A percentile compares a stretch with the other conserved stretches of the same genome.
phyloP scores from a whole-genome alignment of 2,113 vertebrate species.

The Elgaria multicarinata region DNA sequence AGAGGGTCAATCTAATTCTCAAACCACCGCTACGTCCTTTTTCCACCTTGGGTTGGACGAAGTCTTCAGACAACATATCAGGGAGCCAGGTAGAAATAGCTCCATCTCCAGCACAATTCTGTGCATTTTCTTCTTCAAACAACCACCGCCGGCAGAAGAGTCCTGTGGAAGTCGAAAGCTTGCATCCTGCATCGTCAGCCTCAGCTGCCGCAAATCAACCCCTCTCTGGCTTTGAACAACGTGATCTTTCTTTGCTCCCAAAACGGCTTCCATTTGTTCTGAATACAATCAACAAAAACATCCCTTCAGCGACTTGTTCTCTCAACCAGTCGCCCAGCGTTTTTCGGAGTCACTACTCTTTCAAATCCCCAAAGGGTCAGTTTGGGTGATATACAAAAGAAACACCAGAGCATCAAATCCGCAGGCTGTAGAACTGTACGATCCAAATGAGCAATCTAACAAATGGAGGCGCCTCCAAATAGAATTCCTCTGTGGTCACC shows the following conservation, averaged over 20 bases:
- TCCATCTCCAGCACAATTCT: not conserved
- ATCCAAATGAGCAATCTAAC: not conserved
- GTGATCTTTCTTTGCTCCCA: not conserved
- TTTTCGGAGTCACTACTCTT: not conserved
- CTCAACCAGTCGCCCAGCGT: not conserved
- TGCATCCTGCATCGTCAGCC: not conserved
- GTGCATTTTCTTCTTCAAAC: not conserved
- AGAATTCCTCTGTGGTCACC: not conserved
- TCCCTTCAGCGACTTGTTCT: not conserved
- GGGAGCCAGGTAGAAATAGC: not conserved
- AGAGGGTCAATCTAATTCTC: too few species aligned
- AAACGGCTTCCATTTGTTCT: not conserved
- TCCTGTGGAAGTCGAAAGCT: not conserved
- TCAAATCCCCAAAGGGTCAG: not conserved
- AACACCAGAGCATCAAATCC: not conserved
- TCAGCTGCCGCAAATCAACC: not conserved
- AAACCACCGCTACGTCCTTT: not conserved
- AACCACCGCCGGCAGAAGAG: not conserved
- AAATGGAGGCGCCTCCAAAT: not conserved
- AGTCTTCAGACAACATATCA: not conserved
- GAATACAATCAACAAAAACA: not conserved
- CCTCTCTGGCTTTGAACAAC: not conserved
- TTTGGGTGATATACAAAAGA: not conserved
- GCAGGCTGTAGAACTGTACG: not conserved
- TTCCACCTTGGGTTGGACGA: not conserved